These are phyloP conservation scores for Agriopis leucophaearia DNA, from an alignment of 2,888 invertebrate species.

Conservation along the genomic window DNA sequence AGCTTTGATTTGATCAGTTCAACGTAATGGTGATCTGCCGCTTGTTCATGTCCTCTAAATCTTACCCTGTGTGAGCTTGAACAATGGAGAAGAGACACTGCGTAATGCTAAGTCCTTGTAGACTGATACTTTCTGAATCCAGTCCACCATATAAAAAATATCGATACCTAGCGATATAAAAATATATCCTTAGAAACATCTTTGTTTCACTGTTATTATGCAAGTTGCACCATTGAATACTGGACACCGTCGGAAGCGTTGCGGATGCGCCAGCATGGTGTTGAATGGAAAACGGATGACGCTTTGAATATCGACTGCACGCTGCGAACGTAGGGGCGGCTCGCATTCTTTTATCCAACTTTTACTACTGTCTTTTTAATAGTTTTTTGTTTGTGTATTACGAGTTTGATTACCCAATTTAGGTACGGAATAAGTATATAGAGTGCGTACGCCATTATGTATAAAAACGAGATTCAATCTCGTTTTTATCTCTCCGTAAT, in stretches of 20 bases:
- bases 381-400: not conserved
- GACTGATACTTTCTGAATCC: too few relatives aligned
- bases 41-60: too few relatives aligned
- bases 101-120: too few relatives aligned
- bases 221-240: slow-evolving; percentile 3
- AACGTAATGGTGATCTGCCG: too few relatives aligned
- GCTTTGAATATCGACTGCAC: slow-evolving; percentile 34
- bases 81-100: too few relatives aligned
- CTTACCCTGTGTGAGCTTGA: too few relatives aligned
- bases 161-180: not conserved
- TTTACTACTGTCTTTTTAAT: not conserved
- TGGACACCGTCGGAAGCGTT: slow-evolving; percentile 25
- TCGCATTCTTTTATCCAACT: not conserved
- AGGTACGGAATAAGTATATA: not conserved
- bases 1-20: too few relatives aligned
- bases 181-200: not conserved
- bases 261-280: slow-evolving; percentile 32
- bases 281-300: slow-evolving; percentile 32
- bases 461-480: too few relatives aligned
- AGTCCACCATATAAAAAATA: too few relatives aligned
- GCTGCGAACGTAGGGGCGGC: slow-evolving; percentile 21
- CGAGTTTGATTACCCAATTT: too few relatives aligned
- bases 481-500: too few relatives aligned
- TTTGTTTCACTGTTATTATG: slow-evolving; percentile 16
- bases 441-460: too few relatives aligned